Base-by-base conservation (phyloP, 64 coral and sea anemone genomes). In the Platygyra sinensis region DNA sequence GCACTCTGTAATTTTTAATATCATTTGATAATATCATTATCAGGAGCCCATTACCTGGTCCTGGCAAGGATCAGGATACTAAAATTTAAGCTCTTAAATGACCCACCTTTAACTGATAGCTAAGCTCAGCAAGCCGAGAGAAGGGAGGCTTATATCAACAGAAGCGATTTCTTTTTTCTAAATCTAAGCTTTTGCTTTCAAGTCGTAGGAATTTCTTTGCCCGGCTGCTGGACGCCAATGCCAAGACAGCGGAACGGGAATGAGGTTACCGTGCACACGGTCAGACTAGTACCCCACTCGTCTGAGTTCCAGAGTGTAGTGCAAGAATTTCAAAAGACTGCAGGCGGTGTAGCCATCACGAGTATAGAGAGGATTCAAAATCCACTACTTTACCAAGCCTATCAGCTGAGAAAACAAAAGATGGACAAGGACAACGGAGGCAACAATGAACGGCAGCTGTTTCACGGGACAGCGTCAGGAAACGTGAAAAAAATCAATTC, bases 291-390 rank as follows among this genome's bases (percentile, higher is more conserved):
- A 2, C 0, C 10, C 11, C n/a, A 67, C 10, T 82, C 76, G 4
- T 14, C 12, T 19, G 88, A 90, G 24, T 90, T 81, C 63, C 77
- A 52, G 19, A 27, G 24, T 46, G 88, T 90, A 1, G 18, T n/a
- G 8, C 9, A 10, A 5, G 15, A 12, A 22, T 79, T 89, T 30
- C 30, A 50, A 62, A 51, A 22, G 15, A 91, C 89, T 4, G 65
- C 64, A 10, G 49, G 46, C 10, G 17, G 9, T 5, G 78, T 30
- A 19, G 7, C 1, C 5, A 74, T 83, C 5, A 60, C 28, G 12
- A 91, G 72, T 8, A 74, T 91, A 18, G 52, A 91, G 19, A 28
- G 89, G 11, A 63, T 91, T n/a, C 89, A 91, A 52, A 91, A 91
- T 28, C 89, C 89, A 33, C 62, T 82, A 6, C 63, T 82, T 19